Evolutionary conservation across 2,888 invertebrate species (phyloP).

Genomic region (Drosophila borborema): DNA sequence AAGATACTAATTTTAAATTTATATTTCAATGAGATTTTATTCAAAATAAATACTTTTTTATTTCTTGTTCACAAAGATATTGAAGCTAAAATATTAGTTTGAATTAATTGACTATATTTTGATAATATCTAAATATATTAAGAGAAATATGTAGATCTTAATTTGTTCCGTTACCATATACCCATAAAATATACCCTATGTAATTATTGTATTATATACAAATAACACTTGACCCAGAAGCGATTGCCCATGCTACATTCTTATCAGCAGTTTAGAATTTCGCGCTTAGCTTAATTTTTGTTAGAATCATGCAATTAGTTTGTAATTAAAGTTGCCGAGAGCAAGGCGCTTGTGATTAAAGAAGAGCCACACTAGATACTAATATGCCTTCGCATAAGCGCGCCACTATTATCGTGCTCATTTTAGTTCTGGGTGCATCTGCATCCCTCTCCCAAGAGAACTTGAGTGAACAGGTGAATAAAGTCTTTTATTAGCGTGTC

Average conservation of each 20-base stretch:
- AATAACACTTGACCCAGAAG: constrained; percentile 39
- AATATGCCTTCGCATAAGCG: constrained; percentile 9
- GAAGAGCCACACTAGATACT: too few relatives aligned
- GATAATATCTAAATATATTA: background rate
- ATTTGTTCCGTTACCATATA: background rate
- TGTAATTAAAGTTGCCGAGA: constrained; percentile 1
- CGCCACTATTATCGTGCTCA: background rate
- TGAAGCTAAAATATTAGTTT: too few relatives aligned
- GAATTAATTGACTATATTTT: too few relatives aligned
- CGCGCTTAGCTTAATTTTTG: constrained; percentile 11
- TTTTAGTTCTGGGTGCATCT: background rate
- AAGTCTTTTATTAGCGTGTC: background rate
- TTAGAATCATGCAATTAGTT: constrained; percentile 18
- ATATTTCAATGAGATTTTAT: background rate
- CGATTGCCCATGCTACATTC: background rate
- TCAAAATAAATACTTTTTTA: background rate
- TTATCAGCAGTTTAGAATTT: constrained; percentile 42
- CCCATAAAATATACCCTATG: too few relatives aligned
- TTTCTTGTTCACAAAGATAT: background rate
- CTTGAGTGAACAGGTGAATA: constrained; percentile 8
- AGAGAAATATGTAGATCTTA: too few relatives aligned
- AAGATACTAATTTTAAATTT: background rate
- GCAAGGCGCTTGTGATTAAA: background rate
- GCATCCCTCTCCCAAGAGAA: background rate
- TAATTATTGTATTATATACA: background rate